These are phyloP conservation scores for Zaprionus lineosus DNA, from an alignment of 2,888 invertebrate species.

Conservation along the genomic window DNA sequence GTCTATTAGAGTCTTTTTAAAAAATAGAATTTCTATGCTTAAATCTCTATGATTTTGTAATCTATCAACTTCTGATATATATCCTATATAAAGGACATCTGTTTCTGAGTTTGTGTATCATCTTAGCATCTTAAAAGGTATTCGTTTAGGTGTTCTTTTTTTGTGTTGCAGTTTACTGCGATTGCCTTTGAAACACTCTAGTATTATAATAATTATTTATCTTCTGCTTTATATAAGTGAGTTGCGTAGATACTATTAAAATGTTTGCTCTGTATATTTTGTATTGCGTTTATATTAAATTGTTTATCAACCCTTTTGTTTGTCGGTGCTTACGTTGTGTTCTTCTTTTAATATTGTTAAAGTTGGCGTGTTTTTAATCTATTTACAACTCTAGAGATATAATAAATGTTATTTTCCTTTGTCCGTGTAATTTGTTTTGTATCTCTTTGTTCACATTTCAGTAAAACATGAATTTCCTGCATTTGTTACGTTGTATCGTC, in stretches of 20 bases:
- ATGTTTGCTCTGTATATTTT: conserved; percentile 45
- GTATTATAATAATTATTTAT: conserved; percentile 43
- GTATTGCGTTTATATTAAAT: conserved; percentile 46
- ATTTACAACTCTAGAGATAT: conserved; percentile 51
- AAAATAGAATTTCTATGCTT: conserved; percentile 77
- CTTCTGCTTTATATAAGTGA: conserved; percentile 42
- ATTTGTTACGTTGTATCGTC: conserved; percentile 69
- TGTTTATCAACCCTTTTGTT: conserved; percentile 40
- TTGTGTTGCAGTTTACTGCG: conserved; percentile 72
- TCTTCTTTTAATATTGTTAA: conserved; percentile 32
- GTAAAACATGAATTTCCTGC: conserved; percentile 60
- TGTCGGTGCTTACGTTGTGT: conserved; percentile 18
- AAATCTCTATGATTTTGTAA: conserved; percentile 58
- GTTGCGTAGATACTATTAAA: conserved; percentile 50
- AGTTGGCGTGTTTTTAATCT: conserved; percentile 45
- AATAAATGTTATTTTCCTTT: conserved; percentile 11
- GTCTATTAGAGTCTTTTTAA: conserved; percentile 75
- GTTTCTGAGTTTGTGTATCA: conserved; percentile 18
- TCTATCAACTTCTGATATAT: conserved; percentile 66
- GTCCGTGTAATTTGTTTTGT: conserved; percentile 18
- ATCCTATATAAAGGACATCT: conserved; percentile 24
- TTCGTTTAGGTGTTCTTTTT: conserved; percentile 56
- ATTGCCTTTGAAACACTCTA: conserved; percentile 77
- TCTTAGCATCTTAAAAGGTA: conserved; percentile 57
- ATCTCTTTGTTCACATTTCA: conserved; percentile 28